Evolutionary conservation across 35 echinoderm and acorn worm species (phyloP).

Genomic region (Acanthaster planci): DNA sequence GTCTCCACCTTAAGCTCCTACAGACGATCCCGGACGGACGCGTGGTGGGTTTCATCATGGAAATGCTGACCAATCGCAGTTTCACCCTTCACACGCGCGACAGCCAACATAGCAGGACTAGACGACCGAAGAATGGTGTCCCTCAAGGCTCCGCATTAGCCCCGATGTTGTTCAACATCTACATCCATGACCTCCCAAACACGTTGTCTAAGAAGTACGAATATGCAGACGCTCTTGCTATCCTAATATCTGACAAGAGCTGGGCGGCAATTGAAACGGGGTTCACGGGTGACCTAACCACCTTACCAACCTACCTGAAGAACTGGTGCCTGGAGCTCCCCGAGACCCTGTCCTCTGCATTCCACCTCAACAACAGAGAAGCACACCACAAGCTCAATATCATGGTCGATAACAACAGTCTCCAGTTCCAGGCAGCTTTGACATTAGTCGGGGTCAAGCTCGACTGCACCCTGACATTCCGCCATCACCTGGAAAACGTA

Average conservation of each 20-base stretch:
- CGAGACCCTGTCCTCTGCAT: no score
- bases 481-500: no score
- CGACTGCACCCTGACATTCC: no score
- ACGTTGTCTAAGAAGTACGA: constrained; percentile 15
- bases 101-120: background rate
- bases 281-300: background rate
- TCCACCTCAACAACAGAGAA: no score
- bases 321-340: background rate
- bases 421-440: no score
- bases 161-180: constrained; percentile 27
- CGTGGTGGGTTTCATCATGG: constrained; percentile 7
- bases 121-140: constrained; percentile 27
- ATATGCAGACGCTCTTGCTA: constrained; percentile 13
- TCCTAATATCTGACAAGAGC: background rate
- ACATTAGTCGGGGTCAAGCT: no score
- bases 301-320: background rate
- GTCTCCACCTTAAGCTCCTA: constrained; percentile 28
- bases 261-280: background rate
- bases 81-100: constrained; percentile 40
- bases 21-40: background rate
- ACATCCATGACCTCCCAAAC: background rate
- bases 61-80: constrained; percentile 36
- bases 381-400: no score
- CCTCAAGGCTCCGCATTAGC: constrained; percentile 32
- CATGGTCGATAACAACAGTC: no score